Base-by-base conservation (phyloP, 30 jellyfish, hydroid and myxozoan genomes). In the Hydractinia symbiolongicarpus region DNA sequence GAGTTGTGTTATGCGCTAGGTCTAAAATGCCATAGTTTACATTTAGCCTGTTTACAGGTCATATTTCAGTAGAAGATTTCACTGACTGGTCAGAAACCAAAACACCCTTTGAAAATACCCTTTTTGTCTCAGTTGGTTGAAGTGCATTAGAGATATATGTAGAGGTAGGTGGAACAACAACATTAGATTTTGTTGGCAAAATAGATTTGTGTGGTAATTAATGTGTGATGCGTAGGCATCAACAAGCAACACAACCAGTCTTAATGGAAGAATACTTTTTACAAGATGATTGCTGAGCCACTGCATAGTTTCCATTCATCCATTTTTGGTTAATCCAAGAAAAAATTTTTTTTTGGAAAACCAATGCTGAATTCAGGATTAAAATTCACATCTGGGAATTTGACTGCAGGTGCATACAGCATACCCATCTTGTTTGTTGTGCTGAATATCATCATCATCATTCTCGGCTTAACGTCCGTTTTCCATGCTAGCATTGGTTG, bases 301-400 rank as follows among this genome's bases (percentile, higher is more conserved):
- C 51, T 82, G 89, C 30, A 54, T 66, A 49, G 79, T 70, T 44
- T 82, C 89, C 89, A 81, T 81, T 83, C 88, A 81, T 15, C 88
- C 74, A 55, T 67, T 66, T 19, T 81, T 67, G 9, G 87, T 66
- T 5, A 81, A 67, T 49, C 88, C 83, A 81, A 81, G 6, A 68
- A 19, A 70, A 30, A 30, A n/a, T n/a, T 54, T 50, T 82, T 73
- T 53, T 73, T 55, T 54, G 84, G 89, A 52, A 67, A 82, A 30
- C 89, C 89, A 13, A 82, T 11, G 78, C 84, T 16, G 52, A 53
- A 82, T 70, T 82, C 89, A 9, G 83, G 84, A 55, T 40, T 82
- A 6, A 68, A 20, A 17, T 77, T 30, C 68, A 58, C 53, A 30
- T 79, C 86, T 49, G 86, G 68, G 53, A 79, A 79, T 2, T 5